Percentiles rank a stretch among this genome's conserved stretches.
These are phyloP conservation scores for Halichondria panicea DNA, from an alignment of 37 sponge, comb jelly and placozoan genomes.

Conservation along the genomic window DNA sequence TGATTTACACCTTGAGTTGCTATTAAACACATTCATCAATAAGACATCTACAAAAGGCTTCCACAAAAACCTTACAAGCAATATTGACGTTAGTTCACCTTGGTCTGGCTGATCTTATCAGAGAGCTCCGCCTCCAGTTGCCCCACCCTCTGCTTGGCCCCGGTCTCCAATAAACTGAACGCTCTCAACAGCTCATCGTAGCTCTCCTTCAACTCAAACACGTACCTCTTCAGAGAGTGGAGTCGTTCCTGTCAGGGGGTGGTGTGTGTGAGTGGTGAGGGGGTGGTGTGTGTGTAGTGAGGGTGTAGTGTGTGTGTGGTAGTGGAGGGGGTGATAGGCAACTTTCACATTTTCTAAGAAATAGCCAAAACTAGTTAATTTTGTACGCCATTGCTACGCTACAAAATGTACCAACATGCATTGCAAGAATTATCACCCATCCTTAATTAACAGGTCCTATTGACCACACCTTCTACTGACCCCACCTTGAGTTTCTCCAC, in stretches of 20 bases:
- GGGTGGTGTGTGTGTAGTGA: not conserved
- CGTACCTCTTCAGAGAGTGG: slow-evolving; percentile 3
- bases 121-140: slow-evolving; percentile 12
- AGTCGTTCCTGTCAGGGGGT: slow-evolving; percentile 1
- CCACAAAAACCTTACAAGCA: too few species aligned
- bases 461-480: not conserved
- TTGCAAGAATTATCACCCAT: too few species aligned
- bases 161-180: slow-evolving; percentile 9
- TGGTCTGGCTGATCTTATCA: not conserved
- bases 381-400: too few species aligned
- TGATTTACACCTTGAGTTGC: too few species aligned
- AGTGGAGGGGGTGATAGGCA: not conserved
- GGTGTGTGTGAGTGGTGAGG: not conserved
- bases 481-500: slow-evolving; percentile 8
- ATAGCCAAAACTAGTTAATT: too few species aligned
- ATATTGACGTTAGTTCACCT: not conserved
- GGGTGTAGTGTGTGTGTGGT: not conserved
- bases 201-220: slow-evolving; percentile 22
- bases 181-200: slow-evolving; percentile 26
- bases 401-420: too few species aligned
- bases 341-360: not conserved
- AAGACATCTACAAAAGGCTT: too few species aligned
- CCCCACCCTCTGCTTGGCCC: slow-evolving; percentile 6
- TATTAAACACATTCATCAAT: too few species aligned
- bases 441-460: too few species aligned